Conservation (phyloP, 2,113 vertebrate genomes). For the Equus przewalskii region DNA sequence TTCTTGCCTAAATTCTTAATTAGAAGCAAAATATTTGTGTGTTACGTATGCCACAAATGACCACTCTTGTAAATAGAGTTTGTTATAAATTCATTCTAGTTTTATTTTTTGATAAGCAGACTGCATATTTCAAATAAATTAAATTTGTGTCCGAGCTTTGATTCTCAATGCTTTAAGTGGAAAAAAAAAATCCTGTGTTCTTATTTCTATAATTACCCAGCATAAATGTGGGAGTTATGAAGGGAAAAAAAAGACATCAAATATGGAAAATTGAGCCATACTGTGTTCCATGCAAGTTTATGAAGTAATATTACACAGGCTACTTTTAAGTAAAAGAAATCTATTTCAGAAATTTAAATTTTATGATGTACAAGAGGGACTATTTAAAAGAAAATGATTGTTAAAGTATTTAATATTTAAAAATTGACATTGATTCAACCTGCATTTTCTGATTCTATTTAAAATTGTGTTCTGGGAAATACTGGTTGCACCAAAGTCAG, state of each 20-base stretch:
- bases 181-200: neutral
- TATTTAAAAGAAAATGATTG: slow-evolving; percentile 25
- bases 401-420: slow-evolving; percentile 45
- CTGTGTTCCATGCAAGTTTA: neutral
- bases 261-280: neutral
- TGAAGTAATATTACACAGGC: neutral
- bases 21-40: slow-evolving; percentile 10
- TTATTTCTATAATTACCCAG: neutral
- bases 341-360: slow-evolving; percentile 22
- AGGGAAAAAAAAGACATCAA: neutral
- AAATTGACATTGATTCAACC: neutral
- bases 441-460: slow-evolving; percentile 12
- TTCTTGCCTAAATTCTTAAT: slow-evolving; percentile 61
- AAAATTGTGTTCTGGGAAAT: neutral
- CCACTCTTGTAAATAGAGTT: slow-evolving; percentile 77
- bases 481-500: neutral
- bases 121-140: neutral
- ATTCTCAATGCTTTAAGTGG: neutral
- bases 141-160: neutral
- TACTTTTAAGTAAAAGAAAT: neutral
- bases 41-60: slow-evolving; percentile 75
- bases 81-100: neutral
- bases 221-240: neutral
- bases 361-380: neutral
- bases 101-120: neutral